Conservation (phyloP, 2,888 invertebrate species). For the Drosophila eohydei region DNA sequence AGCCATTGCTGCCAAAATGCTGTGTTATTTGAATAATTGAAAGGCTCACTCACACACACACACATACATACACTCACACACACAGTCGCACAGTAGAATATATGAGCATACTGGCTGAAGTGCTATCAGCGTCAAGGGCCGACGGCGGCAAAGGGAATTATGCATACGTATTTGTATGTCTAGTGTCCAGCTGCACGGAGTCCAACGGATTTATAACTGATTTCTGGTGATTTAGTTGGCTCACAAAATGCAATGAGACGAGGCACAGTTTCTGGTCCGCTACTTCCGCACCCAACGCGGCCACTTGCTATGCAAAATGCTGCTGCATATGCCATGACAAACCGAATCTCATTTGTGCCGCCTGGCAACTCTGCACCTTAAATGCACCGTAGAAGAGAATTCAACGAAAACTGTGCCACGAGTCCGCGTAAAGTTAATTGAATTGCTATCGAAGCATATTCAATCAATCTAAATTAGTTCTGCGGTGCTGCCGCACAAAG, state of each 20-base stretch:
- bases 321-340: slow-evolving; percentile 48
- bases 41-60: slow-evolving; percentile 37
- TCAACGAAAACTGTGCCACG: slow-evolving; percentile 39
- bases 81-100: slow-evolving; percentile 2
- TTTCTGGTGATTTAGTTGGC: slow-evolving; percentile 78
- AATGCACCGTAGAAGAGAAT: slow-evolving; percentile 46
- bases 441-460: slow-evolving; percentile 80
- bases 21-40: slow-evolving; percentile 78
- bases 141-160: slow-evolving; percentile 77
- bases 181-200: slow-evolving; percentile 65
- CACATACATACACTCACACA: slow-evolving; percentile 6
- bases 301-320: slow-evolving; percentile 70
- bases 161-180: slow-evolving; percentile 78
- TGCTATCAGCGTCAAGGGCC: slow-evolving; percentile 55
- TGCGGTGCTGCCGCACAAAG: slow-evolving; percentile 56
- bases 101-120: slow-evolving; percentile 26
- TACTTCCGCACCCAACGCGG: neutral
- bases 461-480: slow-evolving; percentile 80
- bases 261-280: slow-evolving; percentile 27
- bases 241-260: slow-evolving; percentile 67
- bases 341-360: slow-evolving; percentile 56
- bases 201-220: slow-evolving; percentile 77
- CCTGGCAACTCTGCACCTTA: slow-evolving; percentile 40
- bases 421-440: slow-evolving; percentile 74
- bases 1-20: slow-evolving; percentile 57